Evolutionary conservation across 2,113 vertebrate species (phyloP).

Genomic region (Tinamus guttatus): DNA sequence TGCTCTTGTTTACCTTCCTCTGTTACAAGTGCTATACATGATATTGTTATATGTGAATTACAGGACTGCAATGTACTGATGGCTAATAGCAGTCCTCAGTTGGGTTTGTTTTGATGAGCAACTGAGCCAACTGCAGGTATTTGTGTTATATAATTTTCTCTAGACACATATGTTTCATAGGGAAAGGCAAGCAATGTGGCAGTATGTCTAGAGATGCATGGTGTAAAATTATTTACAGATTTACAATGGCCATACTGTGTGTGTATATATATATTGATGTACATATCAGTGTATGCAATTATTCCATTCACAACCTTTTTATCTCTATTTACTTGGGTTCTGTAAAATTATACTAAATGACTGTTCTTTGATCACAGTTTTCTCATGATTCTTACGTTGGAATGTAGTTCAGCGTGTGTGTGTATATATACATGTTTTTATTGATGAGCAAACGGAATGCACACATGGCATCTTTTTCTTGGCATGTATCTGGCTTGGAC

Average conservation of each 20-base stretch:
- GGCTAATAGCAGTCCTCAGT: background rate
- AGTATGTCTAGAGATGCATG: background rate
- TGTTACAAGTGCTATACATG: rapidly evolving
- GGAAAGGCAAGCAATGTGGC: background rate
- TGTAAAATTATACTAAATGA: background rate
- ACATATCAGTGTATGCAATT: background rate
- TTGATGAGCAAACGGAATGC: background rate
- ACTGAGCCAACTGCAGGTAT: background rate
- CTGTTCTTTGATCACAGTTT: background rate
- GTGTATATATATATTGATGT: background rate
- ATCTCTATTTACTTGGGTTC: rapidly evolving
- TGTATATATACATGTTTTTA: background rate
- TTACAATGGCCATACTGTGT: background rate
- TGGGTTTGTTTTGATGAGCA: background rate
- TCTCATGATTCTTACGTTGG: background rate
- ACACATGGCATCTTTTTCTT: background rate
- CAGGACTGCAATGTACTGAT: background rate
- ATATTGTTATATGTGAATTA: background rate
- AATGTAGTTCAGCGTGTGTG: background rate
- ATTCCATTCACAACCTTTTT: background rate
- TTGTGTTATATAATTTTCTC: background rate
- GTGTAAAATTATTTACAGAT: rapidly evolving
- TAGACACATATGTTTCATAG: background rate
- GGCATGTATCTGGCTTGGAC: background rate
- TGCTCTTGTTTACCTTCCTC: background rate